phyloP scores from a whole-genome alignment of 2,113 vertebrate species.

The Dicentrarchus labrax region DNA sequence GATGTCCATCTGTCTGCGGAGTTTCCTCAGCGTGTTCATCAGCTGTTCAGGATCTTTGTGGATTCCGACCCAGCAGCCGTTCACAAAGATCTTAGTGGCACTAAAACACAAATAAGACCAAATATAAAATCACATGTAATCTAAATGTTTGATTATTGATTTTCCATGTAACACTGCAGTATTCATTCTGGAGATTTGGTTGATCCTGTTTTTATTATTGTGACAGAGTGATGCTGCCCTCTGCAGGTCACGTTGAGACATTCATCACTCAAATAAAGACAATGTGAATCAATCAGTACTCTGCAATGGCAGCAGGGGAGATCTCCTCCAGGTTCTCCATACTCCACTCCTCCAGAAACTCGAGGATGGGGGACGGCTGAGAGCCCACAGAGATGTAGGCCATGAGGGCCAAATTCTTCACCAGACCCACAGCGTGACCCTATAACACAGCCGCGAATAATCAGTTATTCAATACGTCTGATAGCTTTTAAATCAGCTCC shows the following conservation, averaged over 20 bases:
- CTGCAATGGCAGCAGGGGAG: constrained; percentile 97
- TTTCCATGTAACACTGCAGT: too few species aligned
- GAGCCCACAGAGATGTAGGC: constrained; percentile 99
- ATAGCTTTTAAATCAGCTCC: too few species aligned
- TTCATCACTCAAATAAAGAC: not conserved
- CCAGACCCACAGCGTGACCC: constrained; percentile 99
- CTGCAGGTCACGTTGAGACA: not conserved
- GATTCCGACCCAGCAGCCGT: constrained; percentile 99
- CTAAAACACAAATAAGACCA: constrained; percentile 72
- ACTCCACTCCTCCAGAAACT: constrained; percentile 99
- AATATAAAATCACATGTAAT: not conserved
- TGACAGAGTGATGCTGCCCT: not conserved
- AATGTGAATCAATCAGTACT: constrained; percentile 77
- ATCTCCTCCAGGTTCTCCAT: constrained; percentile 99
- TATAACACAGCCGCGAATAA: constrained; percentile 58
- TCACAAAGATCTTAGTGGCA: constrained; percentile 99
- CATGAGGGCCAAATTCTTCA: constrained; percentile 98
- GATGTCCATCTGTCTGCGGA: constrained; percentile 98
- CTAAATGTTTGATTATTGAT: not conserved
- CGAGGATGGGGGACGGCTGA: constrained; percentile 97
- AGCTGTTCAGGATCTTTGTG: constrained; percentile 99
- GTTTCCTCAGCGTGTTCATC: constrained; percentile 97
- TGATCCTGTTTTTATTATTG: not conserved
- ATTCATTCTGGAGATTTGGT: not conserved
- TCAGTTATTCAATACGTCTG: not conserved